A percentile compares a stretch with the other conserved stretches of the same genome.
Conservation (phyloP, 2,113 vertebrate species). For the Cololabis saira region DNA sequence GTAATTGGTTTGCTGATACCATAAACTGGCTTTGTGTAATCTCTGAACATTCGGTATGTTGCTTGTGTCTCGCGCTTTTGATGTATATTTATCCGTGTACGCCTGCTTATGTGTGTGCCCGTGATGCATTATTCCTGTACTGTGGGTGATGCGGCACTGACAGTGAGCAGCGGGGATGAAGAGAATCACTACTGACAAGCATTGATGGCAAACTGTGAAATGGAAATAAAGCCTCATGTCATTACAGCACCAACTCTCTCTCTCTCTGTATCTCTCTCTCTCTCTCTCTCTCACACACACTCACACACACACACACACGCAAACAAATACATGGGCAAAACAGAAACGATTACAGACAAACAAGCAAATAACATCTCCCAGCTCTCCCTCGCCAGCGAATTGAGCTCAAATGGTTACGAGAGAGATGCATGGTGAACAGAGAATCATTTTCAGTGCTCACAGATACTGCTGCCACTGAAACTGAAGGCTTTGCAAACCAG, state of each 20-base stretch:
- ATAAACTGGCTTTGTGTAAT: constrained; percentile 33
- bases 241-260: constrained; percentile 57
- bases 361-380: constrained; percentile 72
- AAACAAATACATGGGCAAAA: constrained; percentile 51
- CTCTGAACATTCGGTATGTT: constrained; percentile 21
- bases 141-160: constrained; percentile 48
- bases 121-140: constrained; percentile 54
- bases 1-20: constrained; percentile 58
- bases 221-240: constrained; percentile 78
- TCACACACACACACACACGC: constrained; percentile 13
- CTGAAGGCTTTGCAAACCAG: constrained; percentile 41
- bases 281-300: not conserved
- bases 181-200: constrained; percentile 75
- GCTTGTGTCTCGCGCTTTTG: constrained; percentile 12
- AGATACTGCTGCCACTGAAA: constrained; percentile 57
- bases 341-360: constrained; percentile 78
- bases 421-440: constrained; percentile 57
- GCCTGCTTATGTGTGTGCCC: constrained; percentile 15
- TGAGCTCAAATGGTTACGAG: constrained; percentile 69
- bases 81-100: constrained; percentile 47
- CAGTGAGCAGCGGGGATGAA: constrained; percentile 69
- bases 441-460: constrained; percentile 61
- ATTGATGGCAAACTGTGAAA: constrained; percentile 77
- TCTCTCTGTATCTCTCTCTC: not conserved
- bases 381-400: constrained; percentile 63